Evolutionary conservation across 1,140 invertebrate genomes (phyloP).

Genomic region (Protaetia brevitarsis): DNA sequence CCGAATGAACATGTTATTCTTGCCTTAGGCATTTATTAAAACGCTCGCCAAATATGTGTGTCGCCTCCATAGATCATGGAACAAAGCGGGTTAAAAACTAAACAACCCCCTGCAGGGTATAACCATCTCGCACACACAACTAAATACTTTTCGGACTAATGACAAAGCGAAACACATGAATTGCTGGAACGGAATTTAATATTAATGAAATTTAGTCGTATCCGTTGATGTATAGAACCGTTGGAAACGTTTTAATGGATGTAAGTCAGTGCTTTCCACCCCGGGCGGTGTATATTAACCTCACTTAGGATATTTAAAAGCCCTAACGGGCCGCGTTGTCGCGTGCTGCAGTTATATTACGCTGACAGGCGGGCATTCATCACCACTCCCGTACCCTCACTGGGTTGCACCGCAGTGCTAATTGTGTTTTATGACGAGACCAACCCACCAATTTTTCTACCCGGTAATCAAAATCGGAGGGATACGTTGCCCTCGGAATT

Average conservation of each 20-base stretch:
- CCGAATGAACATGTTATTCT: not conserved
- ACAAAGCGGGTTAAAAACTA: not conserved
- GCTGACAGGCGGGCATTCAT: conserved; percentile 26
- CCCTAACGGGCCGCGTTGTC: conserved; percentile 13
- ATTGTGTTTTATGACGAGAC: conserved; percentile 32
- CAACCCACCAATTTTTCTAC: conserved; percentile 29
- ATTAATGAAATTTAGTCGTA: conserved; percentile 11
- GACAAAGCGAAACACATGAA: not conserved
- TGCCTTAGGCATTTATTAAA: not conserved
- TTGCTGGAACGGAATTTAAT: not conserved
- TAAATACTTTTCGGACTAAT: not conserved
- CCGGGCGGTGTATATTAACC: conserved; percentile 19
- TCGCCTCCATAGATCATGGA: not conserved
- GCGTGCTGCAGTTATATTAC: conserved; percentile 31
- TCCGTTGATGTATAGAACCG: not conserved
- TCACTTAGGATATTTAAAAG: conserved; percentile 21
- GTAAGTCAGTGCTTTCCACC: conserved; percentile 8
- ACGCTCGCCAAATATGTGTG: not conserved
- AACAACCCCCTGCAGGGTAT: not conserved
- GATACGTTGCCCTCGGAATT: not conserved
- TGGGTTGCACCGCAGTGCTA: conserved; percentile 27
- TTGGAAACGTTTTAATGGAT: not conserved
- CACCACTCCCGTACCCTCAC: conserved; percentile 27
- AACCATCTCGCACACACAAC: not conserved
- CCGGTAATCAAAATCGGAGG: conserved; percentile 21